These are phyloP conservation scores for Alligator sinensis DNA, from an alignment of 2,113 vertebrate species.

Conservation along the genomic window DNA sequence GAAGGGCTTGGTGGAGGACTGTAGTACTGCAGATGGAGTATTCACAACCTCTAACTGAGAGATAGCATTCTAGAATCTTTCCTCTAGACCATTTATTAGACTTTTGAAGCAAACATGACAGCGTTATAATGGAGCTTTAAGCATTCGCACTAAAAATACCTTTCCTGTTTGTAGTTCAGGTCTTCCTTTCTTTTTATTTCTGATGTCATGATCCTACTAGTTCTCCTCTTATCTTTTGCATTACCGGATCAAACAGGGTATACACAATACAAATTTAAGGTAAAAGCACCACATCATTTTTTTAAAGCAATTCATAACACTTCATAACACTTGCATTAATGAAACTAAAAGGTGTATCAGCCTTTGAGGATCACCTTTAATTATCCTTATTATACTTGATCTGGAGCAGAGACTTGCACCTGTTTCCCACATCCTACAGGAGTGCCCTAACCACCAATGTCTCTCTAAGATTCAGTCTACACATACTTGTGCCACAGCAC, in stretches of 20 bases:
- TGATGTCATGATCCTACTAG: background rate
- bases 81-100: background rate
- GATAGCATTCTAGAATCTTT: background rate
- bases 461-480: no score
- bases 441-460: no score
- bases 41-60: slow-evolving; percentile 15
- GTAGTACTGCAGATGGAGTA: background rate
- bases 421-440: no score
- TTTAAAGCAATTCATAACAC: background rate
- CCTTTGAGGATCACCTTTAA: background rate
- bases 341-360: background rate
- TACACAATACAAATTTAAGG: background rate
- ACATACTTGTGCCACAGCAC: no score
- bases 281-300: background rate
- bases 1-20: background rate
- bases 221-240: background rate
- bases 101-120: background rate
- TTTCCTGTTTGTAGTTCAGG: background rate
- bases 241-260: background rate
- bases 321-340: background rate
- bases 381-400: background rate
- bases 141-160: background rate
- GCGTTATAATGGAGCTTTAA: slow-evolving; percentile 1
- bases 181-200: background rate
- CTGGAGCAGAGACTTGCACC: background rate